phyloP scores from a whole-genome alignment of 2,797 vertebrate genomes.

The Notolepis coatsorum region DNA sequence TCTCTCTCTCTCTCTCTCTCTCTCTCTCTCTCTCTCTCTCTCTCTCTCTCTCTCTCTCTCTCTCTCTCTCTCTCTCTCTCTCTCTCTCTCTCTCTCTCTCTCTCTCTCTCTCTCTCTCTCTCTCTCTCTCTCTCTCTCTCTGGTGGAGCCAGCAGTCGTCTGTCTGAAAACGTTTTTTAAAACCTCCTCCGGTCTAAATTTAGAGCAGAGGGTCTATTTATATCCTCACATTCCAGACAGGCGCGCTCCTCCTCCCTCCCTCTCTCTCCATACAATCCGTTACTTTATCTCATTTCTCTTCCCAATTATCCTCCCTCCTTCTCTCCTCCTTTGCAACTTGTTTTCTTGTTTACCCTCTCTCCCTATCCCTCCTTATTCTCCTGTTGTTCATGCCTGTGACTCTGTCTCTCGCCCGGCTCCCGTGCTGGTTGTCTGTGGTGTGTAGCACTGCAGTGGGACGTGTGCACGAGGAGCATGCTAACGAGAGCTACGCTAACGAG shows the following conservation, averaged over 20 bases:
- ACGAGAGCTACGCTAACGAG: neutral
- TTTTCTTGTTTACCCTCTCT: neutral
- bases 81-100: no score
- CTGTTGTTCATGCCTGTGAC: no score
- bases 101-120: no score
- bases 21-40: no score
- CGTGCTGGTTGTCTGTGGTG: neutral
- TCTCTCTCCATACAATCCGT: neutral
- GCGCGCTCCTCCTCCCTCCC: neutral
- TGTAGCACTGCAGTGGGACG: neutral
- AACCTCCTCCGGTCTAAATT: constrained; percentile 16
- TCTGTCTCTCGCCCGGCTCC: neutral
- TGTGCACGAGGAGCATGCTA: neutral
- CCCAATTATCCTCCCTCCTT: neutral
- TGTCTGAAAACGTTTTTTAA: constrained; percentile 8
- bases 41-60: no score
- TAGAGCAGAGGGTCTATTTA: constrained; percentile 13
- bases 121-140: no score
- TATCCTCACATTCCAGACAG: constrained; percentile 24
- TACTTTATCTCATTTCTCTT: neutral
- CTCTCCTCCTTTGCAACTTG: neutral
- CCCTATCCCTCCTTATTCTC: neutral
- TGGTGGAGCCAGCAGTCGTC: neutral
- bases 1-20: no score
- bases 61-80: no score